Percentiles rank a stretch among this genome's conserved stretches.
Conservation (phyloP, 2,888 invertebrate species). For the Platycheirus albimanus region DNA sequence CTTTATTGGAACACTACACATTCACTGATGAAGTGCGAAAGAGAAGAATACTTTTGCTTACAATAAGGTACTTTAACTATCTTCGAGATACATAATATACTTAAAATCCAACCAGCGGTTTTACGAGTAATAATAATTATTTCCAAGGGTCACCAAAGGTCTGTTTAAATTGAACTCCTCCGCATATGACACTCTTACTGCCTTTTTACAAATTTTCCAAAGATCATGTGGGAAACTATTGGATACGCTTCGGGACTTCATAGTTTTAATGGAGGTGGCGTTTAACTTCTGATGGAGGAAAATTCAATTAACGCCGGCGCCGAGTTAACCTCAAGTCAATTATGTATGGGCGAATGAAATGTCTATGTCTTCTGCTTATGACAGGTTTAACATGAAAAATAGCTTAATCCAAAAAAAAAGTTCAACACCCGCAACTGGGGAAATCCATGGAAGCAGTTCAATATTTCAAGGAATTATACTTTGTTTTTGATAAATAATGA, state of each 20-base stretch:
- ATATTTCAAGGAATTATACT: background rate
- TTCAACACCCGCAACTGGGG: no score
- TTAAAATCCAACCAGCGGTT: no score
- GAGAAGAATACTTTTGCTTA: conserved; percentile 32
- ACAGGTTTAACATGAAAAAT: no score
- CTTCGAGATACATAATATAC: no score
- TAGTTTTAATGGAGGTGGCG: conserved; percentile 4
- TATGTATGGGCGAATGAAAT: no score
- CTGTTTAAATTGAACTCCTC: background rate
- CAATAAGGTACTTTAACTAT: background rate
- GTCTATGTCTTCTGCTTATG: no score
- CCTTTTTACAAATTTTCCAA: background rate
- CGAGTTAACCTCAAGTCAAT: conserved; percentile 21
- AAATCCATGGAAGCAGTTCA: no score
- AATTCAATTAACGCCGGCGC: conserved; percentile 43
- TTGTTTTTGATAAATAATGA: background rate
- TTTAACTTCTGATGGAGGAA: background rate
- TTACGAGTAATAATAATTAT: background rate
- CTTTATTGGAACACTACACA: background rate
- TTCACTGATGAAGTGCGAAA: background rate
- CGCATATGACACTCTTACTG: background rate
- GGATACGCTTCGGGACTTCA: background rate
- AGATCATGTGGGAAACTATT: conserved; percentile 2
- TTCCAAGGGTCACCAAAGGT: conserved; percentile 9
- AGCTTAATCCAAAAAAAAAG: no score